Percentiles rank a stretch among this genome's conserved stretches.
Evolutionary conservation across 2,888 invertebrate species (phyloP).

Genomic region (Plutella xylostella): DNA sequence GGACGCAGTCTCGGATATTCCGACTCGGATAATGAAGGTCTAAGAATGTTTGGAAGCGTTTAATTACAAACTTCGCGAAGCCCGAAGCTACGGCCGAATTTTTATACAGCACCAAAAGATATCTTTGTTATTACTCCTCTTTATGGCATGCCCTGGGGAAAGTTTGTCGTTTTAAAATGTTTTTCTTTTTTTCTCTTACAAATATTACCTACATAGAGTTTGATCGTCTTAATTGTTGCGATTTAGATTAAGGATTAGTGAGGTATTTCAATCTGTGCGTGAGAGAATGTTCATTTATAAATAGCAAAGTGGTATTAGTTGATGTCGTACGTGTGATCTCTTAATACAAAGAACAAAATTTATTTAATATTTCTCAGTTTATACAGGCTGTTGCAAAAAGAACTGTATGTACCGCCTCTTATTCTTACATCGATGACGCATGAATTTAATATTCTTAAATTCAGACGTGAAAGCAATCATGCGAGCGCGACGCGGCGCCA

Average conservation of each 20-base stretch:
- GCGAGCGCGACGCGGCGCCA: too few species aligned
- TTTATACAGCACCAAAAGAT: background rate
- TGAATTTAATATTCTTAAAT: too few species aligned
- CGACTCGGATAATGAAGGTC: constrained; percentile 39
- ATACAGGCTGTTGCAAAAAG: too few species aligned
- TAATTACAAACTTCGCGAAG: constrained; percentile 2
- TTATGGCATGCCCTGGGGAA: background rate
- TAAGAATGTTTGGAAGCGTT: constrained; percentile 34
- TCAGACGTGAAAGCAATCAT: too few species aligned
- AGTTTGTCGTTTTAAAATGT: too few species aligned
- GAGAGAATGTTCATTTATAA: constrained; percentile 1
- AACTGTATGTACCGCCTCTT: too few species aligned
- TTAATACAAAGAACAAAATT: too few species aligned
- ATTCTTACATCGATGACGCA: too few species aligned
- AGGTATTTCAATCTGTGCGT: background rate
- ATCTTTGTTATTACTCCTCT: too few species aligned
- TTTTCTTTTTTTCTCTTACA: background rate
- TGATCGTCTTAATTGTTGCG: background rate
- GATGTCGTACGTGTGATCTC: too few species aligned
- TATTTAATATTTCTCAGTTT: too few species aligned
- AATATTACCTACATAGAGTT: background rate
- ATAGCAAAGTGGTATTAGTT: constrained; percentile 9
- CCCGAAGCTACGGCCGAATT: background rate
- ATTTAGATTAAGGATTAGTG: background rate
- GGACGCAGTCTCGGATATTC: constrained; percentile 25